Evolutionary conservation across 2,113 vertebrate species (phyloP), one percentile per base, ranked within the genome.

Genomic region (Engystomops pustulosus): DNA sequence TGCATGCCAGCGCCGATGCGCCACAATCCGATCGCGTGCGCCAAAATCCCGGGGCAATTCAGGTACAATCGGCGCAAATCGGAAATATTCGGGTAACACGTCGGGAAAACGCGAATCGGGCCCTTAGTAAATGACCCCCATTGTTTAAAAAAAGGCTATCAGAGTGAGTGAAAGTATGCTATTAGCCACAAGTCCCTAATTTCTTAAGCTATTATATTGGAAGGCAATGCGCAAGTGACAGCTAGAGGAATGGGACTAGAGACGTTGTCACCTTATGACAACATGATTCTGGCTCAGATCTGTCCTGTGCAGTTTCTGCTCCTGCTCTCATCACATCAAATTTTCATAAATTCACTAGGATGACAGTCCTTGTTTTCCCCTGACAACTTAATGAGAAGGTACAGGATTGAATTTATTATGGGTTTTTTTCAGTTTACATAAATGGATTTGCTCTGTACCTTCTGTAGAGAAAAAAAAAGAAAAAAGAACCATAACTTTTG

Each of bases 251-350:
- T 79, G 62, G 41, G 83, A 69, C 83, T 41, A 67, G 30, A 85
- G 75, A 85, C 83, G 79, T 55, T 85, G 83, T 85, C 83, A 85
- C 62, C 74, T 85, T 70, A 69, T 85, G 83, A 85, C 83, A 85
- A 85, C 74, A 85, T 79, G 83, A 85, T 78, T 85, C 75, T 78
- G 49, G 74, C 75, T 78, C 74, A 79, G 75, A 85, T 85, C 83
- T 79, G 60, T 78, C 74, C 83, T 85, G 25, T 79, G 47, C 74
- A 41, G 45, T 55, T 85, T 85, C 49, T 27, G 60, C 60, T 79
- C 55, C 65, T 71, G 75, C 62, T 78, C 75, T 78, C 83, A 85
- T 85, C 83, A 60, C 83, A 79, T 85, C 75, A 82, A 74, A 78
- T 84, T 83, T 75, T 62, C 76, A 2, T 20, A 20, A 20, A 60